Evolutionary conservation across 2,113 vertebrate species (phyloP).

Genomic region (Puffinus mauretanicus): DNA sequence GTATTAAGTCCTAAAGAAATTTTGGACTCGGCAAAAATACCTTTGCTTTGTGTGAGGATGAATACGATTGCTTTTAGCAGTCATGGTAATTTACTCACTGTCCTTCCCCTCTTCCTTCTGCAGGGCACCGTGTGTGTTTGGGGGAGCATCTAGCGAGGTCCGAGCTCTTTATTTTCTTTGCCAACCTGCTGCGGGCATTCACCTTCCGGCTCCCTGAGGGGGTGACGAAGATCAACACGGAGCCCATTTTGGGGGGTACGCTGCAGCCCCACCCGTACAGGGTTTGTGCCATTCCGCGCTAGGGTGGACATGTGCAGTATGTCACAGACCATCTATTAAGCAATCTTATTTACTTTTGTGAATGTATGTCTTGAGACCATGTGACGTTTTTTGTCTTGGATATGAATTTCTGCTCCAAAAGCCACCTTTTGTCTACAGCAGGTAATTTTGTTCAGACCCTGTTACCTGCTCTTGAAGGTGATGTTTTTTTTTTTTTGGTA

Average conservation of each 20-base stretch:
- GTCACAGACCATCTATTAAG: neutral
- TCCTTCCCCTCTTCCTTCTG: neutral
- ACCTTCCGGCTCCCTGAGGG: neutral
- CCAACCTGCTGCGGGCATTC: conserved; percentile 36
- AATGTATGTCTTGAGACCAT: neutral
- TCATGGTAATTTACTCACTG: neutral
- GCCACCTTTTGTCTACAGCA: neutral
- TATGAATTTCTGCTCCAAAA: neutral
- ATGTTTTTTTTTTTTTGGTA: neutral
- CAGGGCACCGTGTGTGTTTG: conserved; percentile 56
- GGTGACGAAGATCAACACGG: neutral
- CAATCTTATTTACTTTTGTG: neutral
- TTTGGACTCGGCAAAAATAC: neutral
- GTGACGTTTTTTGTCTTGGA: neutral
- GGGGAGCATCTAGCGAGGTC: conserved; percentile 41
- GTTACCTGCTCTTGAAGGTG: neutral
- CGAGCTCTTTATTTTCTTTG: conserved; percentile 58
- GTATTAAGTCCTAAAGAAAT: neutral
- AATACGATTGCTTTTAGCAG: neutral
- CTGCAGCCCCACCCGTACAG: conserved; percentile 47
- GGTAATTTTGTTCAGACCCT: neutral
- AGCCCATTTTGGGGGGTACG: neutral
- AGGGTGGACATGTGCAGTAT: neutral
- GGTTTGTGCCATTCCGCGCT: conserved; percentile 36
- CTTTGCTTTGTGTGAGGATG: neutral